A percentile compares a stretch with the other conserved stretches of the same genome.
Evolutionary conservation across 2,888 invertebrate genomes (phyloP).

Genomic region (Ectemnius continuus): DNA sequence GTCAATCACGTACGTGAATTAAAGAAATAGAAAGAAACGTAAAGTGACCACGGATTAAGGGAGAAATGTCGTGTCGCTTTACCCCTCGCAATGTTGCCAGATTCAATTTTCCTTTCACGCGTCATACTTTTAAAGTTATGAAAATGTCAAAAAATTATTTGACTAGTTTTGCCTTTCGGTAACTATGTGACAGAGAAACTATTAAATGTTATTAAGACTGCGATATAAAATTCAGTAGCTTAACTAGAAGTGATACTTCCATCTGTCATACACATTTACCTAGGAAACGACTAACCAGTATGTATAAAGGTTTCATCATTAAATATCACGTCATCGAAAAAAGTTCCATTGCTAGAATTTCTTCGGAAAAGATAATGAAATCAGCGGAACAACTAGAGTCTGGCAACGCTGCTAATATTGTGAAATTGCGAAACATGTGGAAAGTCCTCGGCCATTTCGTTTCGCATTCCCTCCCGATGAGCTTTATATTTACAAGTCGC

Average conservation of each 20-base stretch:
- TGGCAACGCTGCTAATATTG: constrained; percentile 55
- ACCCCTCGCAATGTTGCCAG: constrained; percentile 53
- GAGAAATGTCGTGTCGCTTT: constrained; percentile 41
- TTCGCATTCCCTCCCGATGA: constrained; percentile 54
- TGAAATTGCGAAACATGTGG: constrained; percentile 48
- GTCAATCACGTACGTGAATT: constrained; percentile 18
- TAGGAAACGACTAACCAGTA: constrained; percentile 48
- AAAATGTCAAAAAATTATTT: constrained; percentile 43
- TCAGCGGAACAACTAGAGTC: constrained; percentile 46
- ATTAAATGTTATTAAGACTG: constrained; percentile 18
- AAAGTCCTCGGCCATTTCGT: constrained; percentile 44
- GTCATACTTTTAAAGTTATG: constrained; percentile 22
- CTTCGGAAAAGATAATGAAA: constrained; percentile 40
- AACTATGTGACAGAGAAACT: constrained; percentile 51
- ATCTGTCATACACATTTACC: constrained; percentile 50
- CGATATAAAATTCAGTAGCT: constrained; percentile 17
- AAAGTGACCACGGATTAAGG: constrained; percentile 32
- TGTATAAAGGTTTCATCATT: constrained; percentile 37
- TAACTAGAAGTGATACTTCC: constrained; percentile 23
- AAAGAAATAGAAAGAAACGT: constrained; percentile 27
- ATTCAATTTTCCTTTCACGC: constrained; percentile 36
- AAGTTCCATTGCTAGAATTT: constrained; percentile 34
- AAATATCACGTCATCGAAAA: constrained; percentile 36
- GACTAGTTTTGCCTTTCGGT: constrained; percentile 47
- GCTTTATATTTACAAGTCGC: constrained; percentile 65